phyloP scores from a whole-genome alignment of 2,888 invertebrate species.

The Tupiocoris notatus region DNA sequence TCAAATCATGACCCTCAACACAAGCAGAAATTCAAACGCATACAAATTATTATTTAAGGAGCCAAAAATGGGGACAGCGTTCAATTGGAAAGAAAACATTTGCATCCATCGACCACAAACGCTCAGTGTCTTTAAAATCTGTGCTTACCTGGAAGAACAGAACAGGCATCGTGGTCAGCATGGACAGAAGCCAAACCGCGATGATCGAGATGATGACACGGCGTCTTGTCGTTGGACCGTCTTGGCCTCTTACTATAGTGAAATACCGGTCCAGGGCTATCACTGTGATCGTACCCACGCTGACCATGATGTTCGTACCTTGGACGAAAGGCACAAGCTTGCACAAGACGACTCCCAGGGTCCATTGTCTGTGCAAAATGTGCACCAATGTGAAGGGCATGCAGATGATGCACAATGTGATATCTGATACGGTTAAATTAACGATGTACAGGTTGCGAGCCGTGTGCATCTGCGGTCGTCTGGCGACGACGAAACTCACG shows the following conservation, averaged over 20 bases:
- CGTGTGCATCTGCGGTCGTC: conserved; percentile 52
- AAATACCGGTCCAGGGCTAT: conserved; percentile 57
- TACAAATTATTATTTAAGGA: too few species aligned
- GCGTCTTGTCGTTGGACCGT: conserved; percentile 47
- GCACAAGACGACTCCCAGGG: conserved; percentile 60
- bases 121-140: too few species aligned
- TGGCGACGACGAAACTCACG: conserved; percentile 53
- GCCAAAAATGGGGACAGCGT: too few species aligned
- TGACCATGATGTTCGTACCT: conserved; percentile 62
- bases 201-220: conserved; percentile 51
- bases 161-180: conserved; percentile 50
- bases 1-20: too few species aligned
- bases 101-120: too few species aligned
- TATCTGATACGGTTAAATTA: conserved; percentile 61
- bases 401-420: conserved; percentile 60
- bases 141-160: conserved; percentile 51
- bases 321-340: conserved; percentile 61
- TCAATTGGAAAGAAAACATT: too few species aligned
- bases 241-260: conserved; percentile 54
- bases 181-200: conserved; percentile 51
- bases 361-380: conserved; percentile 57
- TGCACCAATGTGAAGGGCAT: conserved; percentile 62
- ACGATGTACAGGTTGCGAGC: conserved; percentile 59
- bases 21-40: too few species aligned
- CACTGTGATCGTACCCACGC: conserved; percentile 62